Percentiles rank a stretch among this genome's conserved stretches.
Evolutionary conservation across 2,797 vertebrate genomes (phyloP).

Genomic region (Alfaro cultratus): DNA sequence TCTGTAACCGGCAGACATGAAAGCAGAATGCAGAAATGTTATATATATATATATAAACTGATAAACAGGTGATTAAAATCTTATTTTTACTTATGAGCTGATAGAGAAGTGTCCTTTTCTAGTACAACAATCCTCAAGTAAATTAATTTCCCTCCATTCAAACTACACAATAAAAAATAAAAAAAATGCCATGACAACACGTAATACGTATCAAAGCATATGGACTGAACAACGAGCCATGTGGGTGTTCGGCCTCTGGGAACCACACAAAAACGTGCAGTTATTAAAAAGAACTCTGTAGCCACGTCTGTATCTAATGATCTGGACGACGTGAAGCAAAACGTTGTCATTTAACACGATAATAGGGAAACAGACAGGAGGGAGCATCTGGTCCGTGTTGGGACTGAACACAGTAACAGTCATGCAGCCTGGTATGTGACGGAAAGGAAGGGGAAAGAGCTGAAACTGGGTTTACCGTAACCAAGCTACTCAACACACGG

Average conservation of each 20-base stretch:
- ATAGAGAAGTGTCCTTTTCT: background rate
- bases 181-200: background rate
- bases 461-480: background rate
- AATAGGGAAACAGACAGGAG: background rate
- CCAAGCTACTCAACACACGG: too few relatives aligned
- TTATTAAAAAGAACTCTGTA: conserved; percentile 3
- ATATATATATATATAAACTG: background rate
- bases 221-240: background rate
- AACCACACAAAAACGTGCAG: background rate
- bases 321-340: background rate
- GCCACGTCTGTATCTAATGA: background rate
- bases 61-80: background rate
- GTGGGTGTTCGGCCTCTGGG: background rate
- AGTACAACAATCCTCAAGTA: background rate
- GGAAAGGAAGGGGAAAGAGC: background rate
- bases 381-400: background rate
- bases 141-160: background rate
- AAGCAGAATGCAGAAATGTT: background rate
- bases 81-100: background rate
- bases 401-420: background rate
- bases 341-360: background rate
- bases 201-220: background rate
- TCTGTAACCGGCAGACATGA: background rate
- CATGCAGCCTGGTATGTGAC: background rate
- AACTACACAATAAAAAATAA: background rate